phyloP scores from a whole-genome alignment of 2,888 invertebrate genomes.

The Hydrotaea cyrtoneurina region DNA sequence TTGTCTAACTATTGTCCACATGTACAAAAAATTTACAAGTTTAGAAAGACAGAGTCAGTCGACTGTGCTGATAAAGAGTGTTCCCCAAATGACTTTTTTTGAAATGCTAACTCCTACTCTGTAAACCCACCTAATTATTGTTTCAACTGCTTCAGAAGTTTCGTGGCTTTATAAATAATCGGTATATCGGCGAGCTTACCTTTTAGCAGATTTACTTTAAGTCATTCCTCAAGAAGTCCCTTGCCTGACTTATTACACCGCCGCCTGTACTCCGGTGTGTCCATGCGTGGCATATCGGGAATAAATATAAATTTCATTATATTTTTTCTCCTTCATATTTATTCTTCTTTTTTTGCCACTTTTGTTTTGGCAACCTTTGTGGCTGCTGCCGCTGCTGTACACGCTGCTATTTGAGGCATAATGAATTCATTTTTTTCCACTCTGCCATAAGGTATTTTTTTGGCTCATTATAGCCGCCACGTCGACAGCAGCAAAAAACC shows the following conservation, averaged over 20 bases:
- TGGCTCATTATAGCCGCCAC: constrained; percentile 60
- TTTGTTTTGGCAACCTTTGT: constrained; percentile 53
- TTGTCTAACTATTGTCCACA: too few species aligned
- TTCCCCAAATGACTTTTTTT: too few species aligned
- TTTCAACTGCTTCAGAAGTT: too few species aligned
- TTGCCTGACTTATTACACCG: constrained; percentile 10
- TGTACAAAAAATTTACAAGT: too few species aligned
- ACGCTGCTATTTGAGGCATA: constrained; percentile 43
- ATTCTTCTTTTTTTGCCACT: constrained; percentile 39
- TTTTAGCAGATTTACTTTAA: too few species aligned
- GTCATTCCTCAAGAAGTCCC: neutral
- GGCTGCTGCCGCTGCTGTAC: constrained; percentile 32
- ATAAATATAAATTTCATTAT: constrained; percentile 51
- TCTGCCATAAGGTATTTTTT: constrained; percentile 61
- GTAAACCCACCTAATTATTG: too few species aligned
- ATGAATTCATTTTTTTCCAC: constrained; percentile 55
- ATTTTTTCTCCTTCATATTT: constrained; percentile 14
- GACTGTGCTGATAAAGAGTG: too few species aligned
- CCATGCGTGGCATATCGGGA: constrained; percentile 60
- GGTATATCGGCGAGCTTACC: too few species aligned
- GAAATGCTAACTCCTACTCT: too few species aligned
- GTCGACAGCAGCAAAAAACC: neutral
- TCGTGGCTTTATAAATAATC: too few species aligned
- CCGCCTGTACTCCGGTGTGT: constrained; percentile 48
- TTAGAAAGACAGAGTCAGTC: too few species aligned